Evolutionary conservation across 2,113 vertebrate genomes (phyloP).

Genomic region (Plectropomus leopardus): DNA sequence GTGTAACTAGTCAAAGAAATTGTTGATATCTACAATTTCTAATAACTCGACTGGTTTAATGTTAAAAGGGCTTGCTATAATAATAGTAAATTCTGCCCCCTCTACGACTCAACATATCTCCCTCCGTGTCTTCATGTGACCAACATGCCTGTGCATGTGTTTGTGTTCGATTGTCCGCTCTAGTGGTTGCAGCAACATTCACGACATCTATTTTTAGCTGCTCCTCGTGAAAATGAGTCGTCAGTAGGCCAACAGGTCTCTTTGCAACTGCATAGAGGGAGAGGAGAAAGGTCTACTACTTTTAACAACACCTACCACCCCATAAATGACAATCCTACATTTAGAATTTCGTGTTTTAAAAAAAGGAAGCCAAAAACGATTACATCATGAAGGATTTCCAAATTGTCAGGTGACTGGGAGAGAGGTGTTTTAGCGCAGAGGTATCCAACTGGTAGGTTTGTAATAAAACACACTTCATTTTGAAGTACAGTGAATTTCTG

Average conservation of each 20-base stretch:
- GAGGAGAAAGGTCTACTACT: conserved; percentile 29
- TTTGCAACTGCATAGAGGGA: conserved; percentile 54
- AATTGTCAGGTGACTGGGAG: not conserved
- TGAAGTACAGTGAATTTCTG: too few species aligned
- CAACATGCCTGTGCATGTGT: not conserved
- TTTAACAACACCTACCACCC: not conserved
- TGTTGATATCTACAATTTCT: too few species aligned
- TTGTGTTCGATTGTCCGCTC: conserved; percentile 42
- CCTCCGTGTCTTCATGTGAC: conserved; percentile 24
- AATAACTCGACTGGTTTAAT: too few species aligned
- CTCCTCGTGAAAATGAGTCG: conserved; percentile 58
- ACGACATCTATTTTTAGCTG: conserved; percentile 72
- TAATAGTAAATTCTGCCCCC: not conserved
- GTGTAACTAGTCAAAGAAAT: too few species aligned
- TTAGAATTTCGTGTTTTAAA: not conserved
- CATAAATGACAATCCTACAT: not conserved
- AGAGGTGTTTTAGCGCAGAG: too few species aligned
- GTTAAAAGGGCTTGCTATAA: too few species aligned
- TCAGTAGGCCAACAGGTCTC: conserved; percentile 60
- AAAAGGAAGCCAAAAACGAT: not conserved
- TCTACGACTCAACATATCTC: conserved; percentile 6
- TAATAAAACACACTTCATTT: too few species aligned
- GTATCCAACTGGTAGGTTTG: too few species aligned
- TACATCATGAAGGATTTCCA: not conserved
- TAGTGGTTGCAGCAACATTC: conserved; percentile 61